A percentile compares a stretch with the other conserved stretches of the same genome.
phyloP scores from a whole-genome alignment of 2,888 invertebrate species.

The Anagyrus pseudococci region DNA sequence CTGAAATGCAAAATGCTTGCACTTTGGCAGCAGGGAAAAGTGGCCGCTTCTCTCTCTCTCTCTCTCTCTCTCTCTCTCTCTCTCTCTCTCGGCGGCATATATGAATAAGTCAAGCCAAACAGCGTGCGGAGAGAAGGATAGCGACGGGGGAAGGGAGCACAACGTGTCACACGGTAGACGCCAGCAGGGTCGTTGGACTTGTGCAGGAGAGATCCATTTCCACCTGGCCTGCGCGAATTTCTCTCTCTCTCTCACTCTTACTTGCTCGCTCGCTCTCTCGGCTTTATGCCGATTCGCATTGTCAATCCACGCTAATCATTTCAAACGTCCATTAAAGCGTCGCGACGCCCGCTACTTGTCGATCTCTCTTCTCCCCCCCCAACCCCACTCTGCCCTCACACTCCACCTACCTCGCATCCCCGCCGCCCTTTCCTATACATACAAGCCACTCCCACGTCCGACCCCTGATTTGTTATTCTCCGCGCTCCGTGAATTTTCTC shows the following conservation, averaged over 20 bases:
- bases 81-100: no score
- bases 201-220: background rate
- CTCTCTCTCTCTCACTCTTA: no score
- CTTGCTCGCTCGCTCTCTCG: no score
- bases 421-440: background rate
- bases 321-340: conserved; percentile 41
- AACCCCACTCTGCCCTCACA: background rate
- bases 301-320: conserved; percentile 41
- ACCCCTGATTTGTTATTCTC: no score
- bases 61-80: no score
- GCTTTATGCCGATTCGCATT: conserved; percentile 23
- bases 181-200: background rate
- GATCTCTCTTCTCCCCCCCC: conserved; percentile 6
- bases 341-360: conserved; percentile 7
- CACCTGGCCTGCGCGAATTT: no score
- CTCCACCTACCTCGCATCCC: background rate
- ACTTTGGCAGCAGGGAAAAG: no score
- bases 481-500: background rate
- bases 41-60: no score
- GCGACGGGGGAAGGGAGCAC: background rate
- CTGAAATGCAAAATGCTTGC: no score
- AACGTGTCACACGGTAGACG: background rate
- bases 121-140: background rate
- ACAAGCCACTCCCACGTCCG: background rate
- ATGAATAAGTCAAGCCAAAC: no score